Percentiles rank a stretch among this genome's conserved stretches.
phyloP scores from a whole-genome alignment of 2,113 vertebrate species.

The Perca fluviatilis region DNA sequence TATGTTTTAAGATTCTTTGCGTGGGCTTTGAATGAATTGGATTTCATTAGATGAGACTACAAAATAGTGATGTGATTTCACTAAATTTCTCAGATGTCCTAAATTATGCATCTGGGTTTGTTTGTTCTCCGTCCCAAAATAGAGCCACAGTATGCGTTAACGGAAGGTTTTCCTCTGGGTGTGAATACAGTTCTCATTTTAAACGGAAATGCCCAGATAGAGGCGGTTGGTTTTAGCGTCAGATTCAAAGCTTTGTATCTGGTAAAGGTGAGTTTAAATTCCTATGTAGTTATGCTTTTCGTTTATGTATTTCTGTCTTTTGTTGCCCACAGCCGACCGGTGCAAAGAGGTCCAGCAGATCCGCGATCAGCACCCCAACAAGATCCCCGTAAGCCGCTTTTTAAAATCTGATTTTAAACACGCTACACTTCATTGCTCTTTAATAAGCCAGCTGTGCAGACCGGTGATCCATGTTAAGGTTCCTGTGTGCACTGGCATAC shows the following conservation, averaged over 20 bases:
- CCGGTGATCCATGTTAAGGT: background rate
- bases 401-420: background rate
- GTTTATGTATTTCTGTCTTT: conserved; percentile 16
- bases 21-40: background rate
- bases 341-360: conserved; percentile 99
- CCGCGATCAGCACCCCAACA: conserved; percentile 96
- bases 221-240: background rate
- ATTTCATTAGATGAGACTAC: background rate
- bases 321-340: conserved; percentile 89
- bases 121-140: conserved; percentile 4
- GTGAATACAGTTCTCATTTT: background rate
- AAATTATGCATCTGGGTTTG: background rate
- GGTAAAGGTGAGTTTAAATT: background rate
- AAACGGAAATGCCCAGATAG: background rate
- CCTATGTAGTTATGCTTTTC: background rate
- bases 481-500: background rate
- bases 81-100: background rate
- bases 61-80: background rate
- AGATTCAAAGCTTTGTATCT: background rate
- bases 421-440: background rate
- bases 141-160: background rate
- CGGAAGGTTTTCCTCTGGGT: background rate
- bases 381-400: conserved; percentile 92
- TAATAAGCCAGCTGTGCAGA: background rate
- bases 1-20: too few relatives aligned